Base-by-base conservation (phyloP, 2,888 invertebrate species). In the Monochamus alternatus region DNA sequence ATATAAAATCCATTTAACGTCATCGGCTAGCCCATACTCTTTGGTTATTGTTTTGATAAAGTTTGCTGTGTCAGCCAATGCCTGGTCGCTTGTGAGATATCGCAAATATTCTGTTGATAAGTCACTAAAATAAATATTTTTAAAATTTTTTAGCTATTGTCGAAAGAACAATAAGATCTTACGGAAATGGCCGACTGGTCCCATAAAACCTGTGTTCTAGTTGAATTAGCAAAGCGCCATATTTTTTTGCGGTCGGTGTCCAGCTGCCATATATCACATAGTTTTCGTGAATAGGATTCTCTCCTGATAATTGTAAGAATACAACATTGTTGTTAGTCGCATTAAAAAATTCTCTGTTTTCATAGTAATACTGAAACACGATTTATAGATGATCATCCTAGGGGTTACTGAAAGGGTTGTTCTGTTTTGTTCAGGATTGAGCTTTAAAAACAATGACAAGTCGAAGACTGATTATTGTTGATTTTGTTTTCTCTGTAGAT, bases 1-100 rank as follows among this genome's bases (percentile, higher is more conserved):
- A 87, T 98, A 97, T 0, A 93, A 94, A 78, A 98, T 93, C 96
- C 97, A 97, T 87, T 95, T 95, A 51, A 90, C 90, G 5, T 90
- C 87, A 2, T 87, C 86, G 9, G 89, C 86, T 30, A 95, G 88
- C 51, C 92, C 90, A 82, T 92, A 92, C 78, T 91, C 86, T 0
- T 88, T 85, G 81, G 93, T 94, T 92, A 95, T 95, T 43, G 90
- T 90, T 64, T 88, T 87, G 32, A 97, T 94, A 85, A 98, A 98
- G 81, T 91, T 90, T 0, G 97, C 96, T 73, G 97, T 89, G 89
- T 98, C 98, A 0, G 95, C 96, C 77, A 95, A 88, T 0, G 95
- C 95, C 88, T 95, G 95, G 79, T 93, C 91, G 0, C 95, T 95
- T 62, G 91, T 95, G 60, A 98, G 89, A 85, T 93, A 97, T 59